Percentiles rank a stretch among this genome's conserved stretches.
phyloP scores from a whole-genome alignment of 2,888 invertebrate species.

The Alentia gelatinosa region DNA sequence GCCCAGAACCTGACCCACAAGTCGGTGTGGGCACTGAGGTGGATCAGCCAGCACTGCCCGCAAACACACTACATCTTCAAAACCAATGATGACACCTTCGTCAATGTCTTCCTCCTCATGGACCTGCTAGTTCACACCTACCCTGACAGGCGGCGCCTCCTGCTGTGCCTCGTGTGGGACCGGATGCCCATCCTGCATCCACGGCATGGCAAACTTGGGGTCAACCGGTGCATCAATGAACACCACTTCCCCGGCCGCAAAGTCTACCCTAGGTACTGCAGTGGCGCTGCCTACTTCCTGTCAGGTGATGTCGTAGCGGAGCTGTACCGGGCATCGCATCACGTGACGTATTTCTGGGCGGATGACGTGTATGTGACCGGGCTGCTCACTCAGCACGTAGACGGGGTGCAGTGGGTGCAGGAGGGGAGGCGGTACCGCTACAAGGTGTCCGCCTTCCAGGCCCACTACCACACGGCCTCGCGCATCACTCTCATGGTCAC shows the following conservation, averaged over 20 bases:
- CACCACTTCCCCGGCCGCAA: neutral
- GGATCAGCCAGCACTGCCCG: slow-evolving; percentile 78
- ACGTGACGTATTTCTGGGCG: slow-evolving; percentile 41
- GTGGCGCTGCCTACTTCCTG: slow-evolving; percentile 27
- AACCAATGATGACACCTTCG: slow-evolving; percentile 29
- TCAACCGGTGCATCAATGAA: neutral
- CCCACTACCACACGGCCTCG: neutral
- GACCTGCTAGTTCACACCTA: neutral
- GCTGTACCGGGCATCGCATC: neutral
- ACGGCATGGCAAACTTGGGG: neutral
- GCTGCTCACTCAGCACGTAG: neutral
- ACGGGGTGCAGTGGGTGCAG: slow-evolving; percentile 73
- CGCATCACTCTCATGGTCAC: neutral
- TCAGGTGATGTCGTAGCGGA: slow-evolving; percentile 20
- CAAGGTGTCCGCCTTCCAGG: neutral
- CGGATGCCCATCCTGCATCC: slow-evolving; percentile 66
- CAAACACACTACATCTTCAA: slow-evolving; percentile 69
- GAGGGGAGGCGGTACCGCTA: slow-evolving; percentile 79
- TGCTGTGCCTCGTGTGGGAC: slow-evolving; percentile 78
- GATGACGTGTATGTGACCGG: slow-evolving; percentile 50
- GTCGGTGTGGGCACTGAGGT: slow-evolving; percentile 79
- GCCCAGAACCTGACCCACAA: slow-evolving; percentile 81
- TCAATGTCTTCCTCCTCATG: slow-evolving; percentile 21
- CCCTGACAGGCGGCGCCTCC: slow-evolving; percentile 41
- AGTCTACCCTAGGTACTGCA: slow-evolving; percentile 13